Percentiles rank a stretch among this genome's conserved stretches.
These are phyloP conservation scores for Muscicapa adusta DNA, from an alignment of 2,113 vertebrate species.

Conservation along the genomic window DNA sequence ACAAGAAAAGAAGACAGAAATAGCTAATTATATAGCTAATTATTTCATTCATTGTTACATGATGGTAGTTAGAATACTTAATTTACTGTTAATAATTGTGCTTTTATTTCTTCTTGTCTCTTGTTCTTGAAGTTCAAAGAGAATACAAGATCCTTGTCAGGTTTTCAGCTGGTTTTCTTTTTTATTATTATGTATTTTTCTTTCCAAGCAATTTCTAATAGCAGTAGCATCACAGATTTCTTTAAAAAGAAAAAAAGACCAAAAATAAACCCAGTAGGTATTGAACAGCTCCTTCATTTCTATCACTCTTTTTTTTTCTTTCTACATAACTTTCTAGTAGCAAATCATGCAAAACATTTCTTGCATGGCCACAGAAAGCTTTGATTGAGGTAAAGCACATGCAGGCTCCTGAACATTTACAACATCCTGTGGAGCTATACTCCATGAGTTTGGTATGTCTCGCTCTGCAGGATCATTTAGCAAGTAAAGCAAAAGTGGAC, in stretches of 20 bases:
- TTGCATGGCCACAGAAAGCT: background rate
- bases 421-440: background rate
- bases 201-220: background rate
- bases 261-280: background rate
- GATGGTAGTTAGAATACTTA: background rate
- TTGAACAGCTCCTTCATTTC: background rate
- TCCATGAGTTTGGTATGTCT: background rate
- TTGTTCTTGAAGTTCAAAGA: background rate
- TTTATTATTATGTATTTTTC: background rate
- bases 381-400: background rate
- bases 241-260: too few species aligned
- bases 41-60: background rate
- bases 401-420: background rate
- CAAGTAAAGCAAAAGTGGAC: background rate
- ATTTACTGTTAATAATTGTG: background rate
- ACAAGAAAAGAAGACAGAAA: background rate
- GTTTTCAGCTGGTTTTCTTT: background rate
- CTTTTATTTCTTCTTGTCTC: background rate
- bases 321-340: background rate
- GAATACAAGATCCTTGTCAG: background rate
- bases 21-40: background rate
- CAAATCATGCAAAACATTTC: background rate
- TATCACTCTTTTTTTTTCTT: background rate
- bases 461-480: conserved; percentile 6
- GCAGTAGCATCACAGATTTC: background rate